Percentiles rank a stretch among this genome's conserved stretches.
Evolutionary conservation across 2,113 vertebrate species (phyloP).

Genomic region (Ahaetulla prasina): DNA sequence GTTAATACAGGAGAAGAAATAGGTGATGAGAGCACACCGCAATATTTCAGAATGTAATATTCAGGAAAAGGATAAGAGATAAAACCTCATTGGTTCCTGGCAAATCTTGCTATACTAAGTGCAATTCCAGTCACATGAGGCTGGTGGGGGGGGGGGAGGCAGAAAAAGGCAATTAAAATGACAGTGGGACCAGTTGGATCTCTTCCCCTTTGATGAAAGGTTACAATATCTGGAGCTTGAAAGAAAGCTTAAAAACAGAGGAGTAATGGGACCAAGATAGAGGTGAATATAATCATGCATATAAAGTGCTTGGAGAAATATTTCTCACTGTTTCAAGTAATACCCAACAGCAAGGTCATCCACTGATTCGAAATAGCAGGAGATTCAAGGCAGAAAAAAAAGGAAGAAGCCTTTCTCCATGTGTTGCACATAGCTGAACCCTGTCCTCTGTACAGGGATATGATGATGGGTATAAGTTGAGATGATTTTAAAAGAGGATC

Average conservation of each 20-base stretch:
- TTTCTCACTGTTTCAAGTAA: not conserved
- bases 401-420: not conserved
- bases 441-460: not conserved
- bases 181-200: not conserved
- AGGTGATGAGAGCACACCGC: not conserved
- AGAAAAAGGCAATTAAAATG: not conserved
- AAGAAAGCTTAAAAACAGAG: not conserved
- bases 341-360: not conserved
- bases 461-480: not conserved
- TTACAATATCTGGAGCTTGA: not conserved
- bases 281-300: not conserved
- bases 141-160: not conserved
- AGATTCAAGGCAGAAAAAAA: not conserved
- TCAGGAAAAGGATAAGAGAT: not conserved
- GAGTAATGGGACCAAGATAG: not conserved
- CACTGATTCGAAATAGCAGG: not conserved
- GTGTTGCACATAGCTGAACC: not conserved
- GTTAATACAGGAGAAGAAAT: not conserved
- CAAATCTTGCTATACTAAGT: not conserved
- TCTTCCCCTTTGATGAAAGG: not conserved
- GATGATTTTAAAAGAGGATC: not conserved
- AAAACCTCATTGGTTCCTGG: not conserved
- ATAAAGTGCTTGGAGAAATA: not conserved
- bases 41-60: not conserved
- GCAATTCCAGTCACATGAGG: not conserved